These are phyloP conservation scores for Zaprionus ornatus DNA, from an alignment of 1,140 invertebrate species.

Conservation along the genomic window DNA sequence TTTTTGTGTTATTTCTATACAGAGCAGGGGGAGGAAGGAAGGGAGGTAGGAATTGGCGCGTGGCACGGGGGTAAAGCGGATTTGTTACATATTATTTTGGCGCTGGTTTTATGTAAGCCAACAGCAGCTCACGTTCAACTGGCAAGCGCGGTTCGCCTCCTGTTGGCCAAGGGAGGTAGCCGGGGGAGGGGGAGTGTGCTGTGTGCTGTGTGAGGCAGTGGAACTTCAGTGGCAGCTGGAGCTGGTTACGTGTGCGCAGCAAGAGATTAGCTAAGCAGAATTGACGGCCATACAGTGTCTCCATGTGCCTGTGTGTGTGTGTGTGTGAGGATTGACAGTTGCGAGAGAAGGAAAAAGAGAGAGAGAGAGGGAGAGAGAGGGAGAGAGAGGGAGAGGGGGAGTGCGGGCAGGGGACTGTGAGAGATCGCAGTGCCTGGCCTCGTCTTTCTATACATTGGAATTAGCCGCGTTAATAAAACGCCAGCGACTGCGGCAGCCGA, in stretches of 20 bases:
- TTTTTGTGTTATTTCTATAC: slow-evolving; percentile 15
- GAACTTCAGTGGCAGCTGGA: slow-evolving; percentile 12
- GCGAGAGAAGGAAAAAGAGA: slow-evolving; percentile 1
- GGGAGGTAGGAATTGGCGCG: background rate
- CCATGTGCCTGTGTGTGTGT: background rate
- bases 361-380: background rate
- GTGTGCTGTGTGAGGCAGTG: no score
- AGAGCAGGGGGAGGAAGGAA: background rate
- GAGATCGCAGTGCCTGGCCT: slow-evolving; percentile 16
- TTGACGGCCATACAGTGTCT: slow-evolving; percentile 57
- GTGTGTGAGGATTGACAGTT: slow-evolving; percentile 28
- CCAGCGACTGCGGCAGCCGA: slow-evolving; percentile 62
- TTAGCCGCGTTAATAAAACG: slow-evolving; percentile 75
- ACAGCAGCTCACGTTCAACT: slow-evolving; percentile 28
- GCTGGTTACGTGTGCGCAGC: slow-evolving; percentile 63
- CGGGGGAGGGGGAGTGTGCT: background rate
- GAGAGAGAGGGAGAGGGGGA: background rate
- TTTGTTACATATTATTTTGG: slow-evolving; percentile 55
- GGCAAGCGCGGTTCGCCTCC: background rate
- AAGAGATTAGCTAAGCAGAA: slow-evolving; percentile 76
- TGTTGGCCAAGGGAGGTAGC: background rate
- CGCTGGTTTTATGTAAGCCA: slow-evolving; percentile 57
- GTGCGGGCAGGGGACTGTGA: background rate
- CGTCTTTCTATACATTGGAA: slow-evolving; percentile 50
- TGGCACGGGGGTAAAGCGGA: slow-evolving; percentile 51